Base-by-base conservation (phyloP, 2,113 vertebrate species). In the Larimichthys polyactis region DNA sequence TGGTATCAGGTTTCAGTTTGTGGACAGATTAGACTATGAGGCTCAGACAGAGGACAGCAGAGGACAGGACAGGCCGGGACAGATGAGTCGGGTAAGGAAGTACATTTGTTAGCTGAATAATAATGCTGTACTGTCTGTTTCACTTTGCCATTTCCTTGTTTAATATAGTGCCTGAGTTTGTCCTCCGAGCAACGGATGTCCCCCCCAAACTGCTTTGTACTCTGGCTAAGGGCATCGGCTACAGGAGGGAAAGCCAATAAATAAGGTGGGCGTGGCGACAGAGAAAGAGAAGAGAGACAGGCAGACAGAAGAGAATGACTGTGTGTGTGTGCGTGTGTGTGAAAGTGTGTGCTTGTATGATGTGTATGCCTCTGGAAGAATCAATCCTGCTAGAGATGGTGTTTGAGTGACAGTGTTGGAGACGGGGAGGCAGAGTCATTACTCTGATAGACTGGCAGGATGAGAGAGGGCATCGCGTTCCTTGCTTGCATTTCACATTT, bases 371-470 rank as follows among this genome's bases (percentile, higher is more conserved):
- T 78, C 11, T 74, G 69, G 78, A 82, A 64, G 85, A 88, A 91
- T 94, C 89, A 86, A 84, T 92, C 76, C 44, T 65, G 71, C 54
- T 32, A 15, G 43, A 91, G 79, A 91, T 88, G 82, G 49, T 82
- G 68, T 82, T 79, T 93, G 93, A 92, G 78, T 92, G 93, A 92
- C 91, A 91, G 82, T 6, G 52, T 20, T 68, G 48, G 75, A 48
- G 72, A 76, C 76, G 49, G 83, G 84, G 82, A 70, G 70, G 82
- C 71, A 55, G 51, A 88, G 83, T 83, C 88, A 85, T 91, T 89
- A 91, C 84, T 89, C 81, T 90, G 90, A 92, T 87, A 88, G 85
- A 90, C 79, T 58, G 87, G 87, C 86, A 82, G 86, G 86, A 84
- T 74, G 70, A 68, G 66, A 84, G 54, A 89, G 81, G 85, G 75